Percentiles rank a stretch among this genome's conserved stretches.
Evolutionary conservation across 2,888 invertebrate species (phyloP).

Genomic region (Helleia helle): DNA sequence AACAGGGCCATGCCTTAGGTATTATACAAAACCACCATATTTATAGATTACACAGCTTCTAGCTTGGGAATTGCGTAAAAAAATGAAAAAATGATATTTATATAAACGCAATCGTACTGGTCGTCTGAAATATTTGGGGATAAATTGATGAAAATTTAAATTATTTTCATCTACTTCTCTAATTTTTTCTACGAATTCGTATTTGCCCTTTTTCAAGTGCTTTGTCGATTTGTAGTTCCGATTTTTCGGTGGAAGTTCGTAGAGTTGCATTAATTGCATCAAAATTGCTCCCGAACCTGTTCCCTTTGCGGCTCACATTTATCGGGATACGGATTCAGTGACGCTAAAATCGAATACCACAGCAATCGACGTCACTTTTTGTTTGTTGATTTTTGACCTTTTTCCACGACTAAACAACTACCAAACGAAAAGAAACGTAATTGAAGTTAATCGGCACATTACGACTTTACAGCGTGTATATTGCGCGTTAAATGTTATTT

Average conservation of each 20-base stretch:
- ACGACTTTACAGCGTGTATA: too few species aligned
- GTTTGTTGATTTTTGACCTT: not conserved
- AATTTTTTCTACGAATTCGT: not conserved
- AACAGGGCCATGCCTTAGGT: too few species aligned
- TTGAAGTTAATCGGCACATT: not conserved
- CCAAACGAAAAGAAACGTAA: too few species aligned
- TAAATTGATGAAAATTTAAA: too few species aligned
- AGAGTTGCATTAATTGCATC: constrained; percentile 1
- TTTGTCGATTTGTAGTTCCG: not conserved
- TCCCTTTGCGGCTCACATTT: constrained; percentile 1
- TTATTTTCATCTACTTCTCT: not conserved
- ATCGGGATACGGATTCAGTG: constrained; percentile 1
- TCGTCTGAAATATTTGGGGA: too few species aligned
- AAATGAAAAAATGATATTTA: too few species aligned
- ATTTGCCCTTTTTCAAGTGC: not conserved
- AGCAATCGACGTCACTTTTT: not conserved
- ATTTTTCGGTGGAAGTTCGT: not conserved
- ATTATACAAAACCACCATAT: too few species aligned
- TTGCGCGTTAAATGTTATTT: too few species aligned
- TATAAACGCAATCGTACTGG: too few species aligned
- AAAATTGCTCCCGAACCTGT: not conserved
- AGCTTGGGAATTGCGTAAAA: too few species aligned
- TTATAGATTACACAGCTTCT: too few species aligned
- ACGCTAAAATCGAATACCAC: not conserved
- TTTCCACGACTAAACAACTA: too few species aligned